Evolutionary conservation across 2,113 vertebrate genomes (phyloP), one percentile per base, ranked within the genome.

Genomic region (Hypomesus transpacificus): DNA sequence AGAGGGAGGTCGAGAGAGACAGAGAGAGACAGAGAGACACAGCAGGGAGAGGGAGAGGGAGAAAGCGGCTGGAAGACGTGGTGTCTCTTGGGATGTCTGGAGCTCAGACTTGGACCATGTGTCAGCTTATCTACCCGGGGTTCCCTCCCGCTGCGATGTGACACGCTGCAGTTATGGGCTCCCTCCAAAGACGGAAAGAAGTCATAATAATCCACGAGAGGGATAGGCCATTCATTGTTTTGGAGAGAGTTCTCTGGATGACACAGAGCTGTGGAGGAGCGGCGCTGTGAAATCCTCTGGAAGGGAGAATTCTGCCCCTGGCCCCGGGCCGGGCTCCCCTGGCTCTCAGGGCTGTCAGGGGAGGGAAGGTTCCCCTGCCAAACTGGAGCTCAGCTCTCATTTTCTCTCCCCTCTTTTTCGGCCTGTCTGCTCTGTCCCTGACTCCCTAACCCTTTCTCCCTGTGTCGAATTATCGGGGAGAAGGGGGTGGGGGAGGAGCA

Each of bases 221-320:
- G 80, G 77, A 71, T 84, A 89, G 90, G 90, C 39, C 39, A 46
- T 46, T 46, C 90, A 91, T 86, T 94, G 94, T 95, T 97, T 94
- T 95, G 95, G 94, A 96, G 93, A 89, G 88, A 0, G 17, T 93
- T 93, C 91, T 92, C 81, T 21, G 69, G 80, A 90, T 95, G 93
- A 95, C 93, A 92, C 92, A 94, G 87, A 86, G 88, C 89, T 92
- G 90, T 95, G 94, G 94, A 95, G 88, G 89, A 86, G 91, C 87
- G 89, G 89, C 89, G 88, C 91, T 94, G 91, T 91, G 92, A 94
- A 95, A 93, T 94, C 92, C 90, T 92, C 86, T 88, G 92, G 93
- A 92, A 85, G 87, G 89, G 87, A 92, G 89, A 91, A 90, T 93
- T 92, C 91, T 89, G 86, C 89, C 83, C 82, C 88, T 83, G 86